phyloP scores from a whole-genome alignment of 2,888 invertebrate species.

The Caenorhabditis macrosperma region DNA sequence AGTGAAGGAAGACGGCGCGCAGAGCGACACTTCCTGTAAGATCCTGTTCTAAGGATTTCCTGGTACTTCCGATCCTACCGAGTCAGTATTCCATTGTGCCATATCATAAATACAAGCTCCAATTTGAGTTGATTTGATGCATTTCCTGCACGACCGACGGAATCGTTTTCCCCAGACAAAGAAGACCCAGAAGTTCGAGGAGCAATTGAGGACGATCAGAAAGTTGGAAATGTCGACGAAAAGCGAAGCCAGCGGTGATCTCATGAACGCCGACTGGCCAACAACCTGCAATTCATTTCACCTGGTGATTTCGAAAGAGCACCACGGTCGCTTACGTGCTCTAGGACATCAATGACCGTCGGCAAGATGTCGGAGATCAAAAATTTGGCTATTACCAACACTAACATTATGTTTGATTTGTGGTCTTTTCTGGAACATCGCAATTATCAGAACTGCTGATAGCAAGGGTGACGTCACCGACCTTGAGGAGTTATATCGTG shows the following conservation, averaged over 20 bases:
- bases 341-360: slow-evolving; percentile 79
- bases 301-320: neutral
- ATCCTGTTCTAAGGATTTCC: neutral
- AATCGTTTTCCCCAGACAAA: slow-evolving; percentile 79
- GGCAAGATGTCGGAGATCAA: slow-evolving; percentile 78
- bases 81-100: slow-evolving; percentile 65
- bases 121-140: slow-evolving; percentile 58
- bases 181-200: slow-evolving; percentile 79
- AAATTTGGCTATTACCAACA: slow-evolving; percentile 78
- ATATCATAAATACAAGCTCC: slow-evolving; percentile 63
- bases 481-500: slow-evolving; percentile 57
- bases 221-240: slow-evolving; percentile 79
- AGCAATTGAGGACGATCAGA: slow-evolving; percentile 78
- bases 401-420: slow-evolving; percentile 78
- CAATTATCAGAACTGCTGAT: neutral
- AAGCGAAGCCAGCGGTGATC: slow-evolving; percentile 75
- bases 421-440: slow-evolving; percentile 75
- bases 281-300: slow-evolving; percentile 69
- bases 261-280: slow-evolving; percentile 75
- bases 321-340: slow-evolving; percentile 69
- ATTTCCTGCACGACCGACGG: slow-evolving; percentile 59
- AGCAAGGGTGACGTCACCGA: slow-evolving; percentile 4
- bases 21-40: slow-evolving; percentile 58
- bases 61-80: no score
- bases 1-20: slow-evolving; percentile 69